phyloP scores from a whole-genome alignment of 2,113 vertebrate species.

The Psammodynastes pulverulentus region DNA sequence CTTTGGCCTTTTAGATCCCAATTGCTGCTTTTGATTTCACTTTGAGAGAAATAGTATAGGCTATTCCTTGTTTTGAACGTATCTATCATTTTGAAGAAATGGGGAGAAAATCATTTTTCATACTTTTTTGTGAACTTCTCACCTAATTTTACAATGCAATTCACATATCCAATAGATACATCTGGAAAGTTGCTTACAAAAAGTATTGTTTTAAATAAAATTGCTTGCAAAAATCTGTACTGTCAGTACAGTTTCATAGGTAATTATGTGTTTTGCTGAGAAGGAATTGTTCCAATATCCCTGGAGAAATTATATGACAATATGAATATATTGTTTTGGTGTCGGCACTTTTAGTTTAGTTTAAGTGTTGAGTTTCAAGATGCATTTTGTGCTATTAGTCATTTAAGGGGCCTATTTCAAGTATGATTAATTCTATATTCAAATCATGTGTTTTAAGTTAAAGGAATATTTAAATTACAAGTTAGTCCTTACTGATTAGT shows the following conservation, averaged over 20 bases:
- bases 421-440: neutral
- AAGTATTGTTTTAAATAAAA: neutral
- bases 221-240: neutral
- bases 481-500: neutral
- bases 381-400: neutral
- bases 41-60: neutral
- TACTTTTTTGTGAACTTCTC: neutral
- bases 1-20: neutral
- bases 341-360: neutral
- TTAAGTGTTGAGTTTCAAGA: neutral
- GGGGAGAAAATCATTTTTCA: neutral
- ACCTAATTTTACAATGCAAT: neutral
- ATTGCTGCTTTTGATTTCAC: neutral
- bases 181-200: neutral
- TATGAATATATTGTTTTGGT: neutral
- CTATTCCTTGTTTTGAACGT: neutral
- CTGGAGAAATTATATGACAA: neutral
- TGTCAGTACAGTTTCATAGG: neutral
- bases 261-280: neutral
- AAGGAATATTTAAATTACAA: neutral
- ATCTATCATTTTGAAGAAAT: neutral
- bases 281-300: neutral
- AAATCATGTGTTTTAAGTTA: neutral
- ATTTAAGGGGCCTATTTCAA: neutral
- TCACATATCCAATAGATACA: neutral